phyloP scores from a whole-genome alignment of 2,113 vertebrate species.

The Chlamydotis undulata region DNA sequence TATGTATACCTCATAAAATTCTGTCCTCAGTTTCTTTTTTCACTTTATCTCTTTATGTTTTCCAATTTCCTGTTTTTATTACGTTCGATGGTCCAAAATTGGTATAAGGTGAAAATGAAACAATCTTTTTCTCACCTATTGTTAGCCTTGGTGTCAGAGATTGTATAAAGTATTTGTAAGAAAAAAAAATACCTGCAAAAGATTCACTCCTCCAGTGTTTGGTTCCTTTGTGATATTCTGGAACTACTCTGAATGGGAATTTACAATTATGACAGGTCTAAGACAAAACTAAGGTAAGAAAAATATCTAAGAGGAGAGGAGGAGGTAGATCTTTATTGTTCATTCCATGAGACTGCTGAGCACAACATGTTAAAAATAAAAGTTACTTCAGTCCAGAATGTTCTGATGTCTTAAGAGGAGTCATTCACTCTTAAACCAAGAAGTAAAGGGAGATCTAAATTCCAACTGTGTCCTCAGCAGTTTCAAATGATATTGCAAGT shows the following conservation, averaged over 20 bases:
- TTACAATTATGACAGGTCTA: not conserved
- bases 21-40: not conserved
- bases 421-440: not conserved
- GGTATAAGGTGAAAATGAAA: not conserved
- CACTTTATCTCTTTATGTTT: not conserved
- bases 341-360: not conserved
- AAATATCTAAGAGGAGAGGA: not conserved
- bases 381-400: not conserved
- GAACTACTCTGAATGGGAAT: not conserved
- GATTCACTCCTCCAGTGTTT: not conserved
- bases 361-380: not conserved
- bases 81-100: not conserved
- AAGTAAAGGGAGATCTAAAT: not conserved
- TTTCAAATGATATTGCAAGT: not conserved
- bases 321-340: not conserved
- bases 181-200: not conserved
- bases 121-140: not conserved
- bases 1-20: not conserved
- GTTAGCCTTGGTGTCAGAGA: not conserved
- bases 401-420: not conserved
- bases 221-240: not conserved
- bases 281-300: not conserved
- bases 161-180: not conserved
- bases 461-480: not conserved
- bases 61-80: not conserved